phyloP scores from a whole-genome alignment of 1,140 invertebrate species.

The Nymphalis io region DNA sequence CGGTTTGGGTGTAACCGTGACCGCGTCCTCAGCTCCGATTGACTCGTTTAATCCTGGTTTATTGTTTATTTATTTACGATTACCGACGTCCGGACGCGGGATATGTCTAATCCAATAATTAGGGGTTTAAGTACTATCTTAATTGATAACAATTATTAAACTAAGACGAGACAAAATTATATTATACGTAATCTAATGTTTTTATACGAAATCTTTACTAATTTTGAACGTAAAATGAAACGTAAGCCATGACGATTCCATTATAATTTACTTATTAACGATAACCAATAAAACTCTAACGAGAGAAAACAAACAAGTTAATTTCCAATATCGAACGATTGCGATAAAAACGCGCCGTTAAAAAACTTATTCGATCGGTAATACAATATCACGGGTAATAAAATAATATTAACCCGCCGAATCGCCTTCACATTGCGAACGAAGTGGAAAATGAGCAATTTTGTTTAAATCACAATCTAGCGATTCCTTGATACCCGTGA shows the following conservation, averaged over 20 bases:
- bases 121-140: constrained; percentile 18
- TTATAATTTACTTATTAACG: constrained; percentile 14
- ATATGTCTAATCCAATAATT: constrained; percentile 17
- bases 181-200: neutral
- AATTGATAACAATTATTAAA: neutral
- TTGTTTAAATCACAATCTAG: constrained; percentile 78
- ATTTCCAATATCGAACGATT: constrained; percentile 29
- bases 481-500: constrained; percentile 79
- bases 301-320: constrained; percentile 39
- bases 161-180: neutral
- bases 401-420: constrained; percentile 68
- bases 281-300: constrained; percentile 31
- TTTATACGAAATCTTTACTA: neutral
- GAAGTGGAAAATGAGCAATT: constrained; percentile 79
- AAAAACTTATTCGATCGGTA: constrained; percentile 56
- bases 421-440: constrained; percentile 49
- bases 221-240: neutral
- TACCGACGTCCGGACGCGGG: constrained; percentile 27
- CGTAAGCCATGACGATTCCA: neutral
- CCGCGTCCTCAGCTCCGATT: constrained; percentile 70
- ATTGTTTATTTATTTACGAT: constrained; percentile 76
- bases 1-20: constrained; percentile 68
- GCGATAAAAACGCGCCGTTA: constrained; percentile 42
- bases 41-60: constrained; percentile 74
- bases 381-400: constrained; percentile 74